A percentile compares a stretch with the other conserved stretches of the same genome.
These are phyloP conservation scores for Acanthosepion pharaonis DNA, from an alignment of 2,888 invertebrate species.

Conservation along the genomic window DNA sequence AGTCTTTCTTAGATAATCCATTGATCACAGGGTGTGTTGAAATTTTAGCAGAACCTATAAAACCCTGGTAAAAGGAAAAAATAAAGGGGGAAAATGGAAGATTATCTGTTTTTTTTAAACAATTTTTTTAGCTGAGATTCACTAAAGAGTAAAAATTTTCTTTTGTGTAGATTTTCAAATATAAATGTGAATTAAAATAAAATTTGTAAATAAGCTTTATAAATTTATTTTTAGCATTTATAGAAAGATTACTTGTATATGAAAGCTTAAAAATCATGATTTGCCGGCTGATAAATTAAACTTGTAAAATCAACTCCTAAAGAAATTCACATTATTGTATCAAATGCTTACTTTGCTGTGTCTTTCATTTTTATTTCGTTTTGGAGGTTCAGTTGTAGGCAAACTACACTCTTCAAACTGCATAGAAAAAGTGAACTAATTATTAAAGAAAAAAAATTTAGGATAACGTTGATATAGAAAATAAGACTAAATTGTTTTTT, in stretches of 20 bases:
- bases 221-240: background rate
- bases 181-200: too few species aligned
- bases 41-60: background rate
- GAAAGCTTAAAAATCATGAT: background rate
- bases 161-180: too few species aligned
- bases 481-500: background rate
- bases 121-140: background rate
- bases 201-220: background rate
- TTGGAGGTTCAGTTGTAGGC: background rate
- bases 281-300: background rate
- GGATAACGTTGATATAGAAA: background rate
- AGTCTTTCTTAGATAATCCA: conserved; percentile 24
- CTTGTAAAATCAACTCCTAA: background rate
- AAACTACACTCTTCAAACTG: background rate
- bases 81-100: background rate
- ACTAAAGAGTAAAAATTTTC: background rate
- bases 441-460: background rate
- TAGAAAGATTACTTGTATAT: background rate
- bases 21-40: conserved; percentile 24
- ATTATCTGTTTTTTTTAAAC: background rate
- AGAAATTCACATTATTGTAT: background rate
- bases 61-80: conserved; percentile 43
- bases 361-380: conserved; percentile 17
- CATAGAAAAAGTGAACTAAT: background rate
- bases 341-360: background rate